These are phyloP conservation scores for Barnardius zonarius DNA, from an alignment of 2,113 vertebrate species.

Conservation along the genomic window DNA sequence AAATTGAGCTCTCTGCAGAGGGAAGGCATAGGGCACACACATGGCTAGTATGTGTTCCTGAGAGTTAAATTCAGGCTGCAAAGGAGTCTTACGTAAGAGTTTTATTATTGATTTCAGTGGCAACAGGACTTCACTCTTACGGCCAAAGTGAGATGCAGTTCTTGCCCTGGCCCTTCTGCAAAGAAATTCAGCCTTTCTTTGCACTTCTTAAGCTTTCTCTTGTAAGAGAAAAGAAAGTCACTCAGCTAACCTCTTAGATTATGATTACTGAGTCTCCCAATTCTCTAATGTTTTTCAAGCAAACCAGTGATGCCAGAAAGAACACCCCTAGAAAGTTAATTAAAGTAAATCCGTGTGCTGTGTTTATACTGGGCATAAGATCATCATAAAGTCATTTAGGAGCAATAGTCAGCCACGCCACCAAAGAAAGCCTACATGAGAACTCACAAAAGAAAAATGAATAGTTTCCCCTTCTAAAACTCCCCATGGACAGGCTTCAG, in stretches of 20 bases:
- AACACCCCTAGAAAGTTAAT: neutral
- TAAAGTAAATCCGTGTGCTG: neutral
- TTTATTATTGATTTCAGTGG: neutral
- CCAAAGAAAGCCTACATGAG: neutral
- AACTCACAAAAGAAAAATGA: neutral
- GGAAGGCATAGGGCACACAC: neutral
- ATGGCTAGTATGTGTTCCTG: neutral
- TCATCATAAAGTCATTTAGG: neutral
- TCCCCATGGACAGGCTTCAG: neutral
- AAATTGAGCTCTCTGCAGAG: neutral
- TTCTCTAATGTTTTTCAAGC: neutral
- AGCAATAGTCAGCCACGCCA: neutral
- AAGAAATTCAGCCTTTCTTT: neutral
- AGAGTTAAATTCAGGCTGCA: neutral
- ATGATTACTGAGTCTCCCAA: neutral
- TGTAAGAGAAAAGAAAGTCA: neutral
- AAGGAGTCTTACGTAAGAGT: neutral
- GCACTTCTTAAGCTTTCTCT: neutral
- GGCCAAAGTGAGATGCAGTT: neutral
- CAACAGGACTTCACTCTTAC: neutral
- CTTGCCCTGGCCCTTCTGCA: neutral
- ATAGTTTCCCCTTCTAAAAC: neutral
- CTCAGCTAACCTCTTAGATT: neutral
- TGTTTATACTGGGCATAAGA: neutral
- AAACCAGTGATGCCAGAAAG: neutral